Evolutionary conservation across 2,113 vertebrate species (phyloP).

Genomic region (Otus sunia): DNA sequence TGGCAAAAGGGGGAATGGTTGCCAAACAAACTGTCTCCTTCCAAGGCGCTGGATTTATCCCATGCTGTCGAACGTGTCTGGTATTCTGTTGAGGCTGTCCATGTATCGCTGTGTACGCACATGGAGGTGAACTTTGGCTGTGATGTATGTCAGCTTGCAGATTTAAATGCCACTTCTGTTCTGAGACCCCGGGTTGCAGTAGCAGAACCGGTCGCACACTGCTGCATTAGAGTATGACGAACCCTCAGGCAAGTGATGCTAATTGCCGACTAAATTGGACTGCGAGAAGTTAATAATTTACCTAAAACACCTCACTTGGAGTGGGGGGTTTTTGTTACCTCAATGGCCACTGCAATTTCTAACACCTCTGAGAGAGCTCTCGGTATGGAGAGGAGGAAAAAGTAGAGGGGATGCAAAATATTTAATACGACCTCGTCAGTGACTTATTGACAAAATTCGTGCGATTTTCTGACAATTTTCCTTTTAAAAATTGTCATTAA

Average conservation of each 20-base stretch:
- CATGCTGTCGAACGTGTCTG: not conserved
- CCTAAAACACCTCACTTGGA: not conserved
- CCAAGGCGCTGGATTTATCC: not conserved
- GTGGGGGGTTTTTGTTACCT: not conserved
- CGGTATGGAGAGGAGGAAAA: not conserved
- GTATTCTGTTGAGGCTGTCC: not conserved
- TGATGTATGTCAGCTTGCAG: constrained; percentile 76
- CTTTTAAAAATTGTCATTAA: not conserved
- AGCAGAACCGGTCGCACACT: constrained; percentile 46
- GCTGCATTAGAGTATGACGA: constrained; percentile 38
- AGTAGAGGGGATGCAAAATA: not conserved
- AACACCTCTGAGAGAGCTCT: not conserved
- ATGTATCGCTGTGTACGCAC: not conserved
- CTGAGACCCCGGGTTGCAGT: constrained; percentile 74
- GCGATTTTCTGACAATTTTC: not conserved
- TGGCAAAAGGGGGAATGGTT: constrained; percentile 29
- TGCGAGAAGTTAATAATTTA: not conserved
- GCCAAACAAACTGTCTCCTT: not conserved
- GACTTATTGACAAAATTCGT: not conserved
- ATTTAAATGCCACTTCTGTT: constrained; percentile 79
- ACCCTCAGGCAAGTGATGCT: constrained; percentile 50
- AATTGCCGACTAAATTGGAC: constrained; percentile 25
- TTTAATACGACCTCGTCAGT: not conserved
- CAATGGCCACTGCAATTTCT: not conserved
- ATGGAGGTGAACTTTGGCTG: constrained; percentile 26